These are phyloP conservation scores for Nephrocerus scutellatus DNA, from an alignment of 2,888 invertebrate species.

Conservation along the genomic window DNA sequence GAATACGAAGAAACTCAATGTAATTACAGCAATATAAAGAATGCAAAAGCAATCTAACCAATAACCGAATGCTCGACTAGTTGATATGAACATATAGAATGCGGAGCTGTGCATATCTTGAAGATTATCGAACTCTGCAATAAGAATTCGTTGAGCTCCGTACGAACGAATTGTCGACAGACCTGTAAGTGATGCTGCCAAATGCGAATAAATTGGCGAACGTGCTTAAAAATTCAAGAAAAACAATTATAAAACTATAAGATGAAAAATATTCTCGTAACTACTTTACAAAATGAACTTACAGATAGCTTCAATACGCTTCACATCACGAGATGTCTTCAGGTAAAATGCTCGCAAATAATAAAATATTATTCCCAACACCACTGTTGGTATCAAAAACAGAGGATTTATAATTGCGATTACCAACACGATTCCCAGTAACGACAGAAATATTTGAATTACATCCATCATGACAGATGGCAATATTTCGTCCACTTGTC, in stretches of 20 bases:
- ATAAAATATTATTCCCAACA: slow-evolving; percentile 68
- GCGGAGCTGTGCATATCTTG: slow-evolving; percentile 85
- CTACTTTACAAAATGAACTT: slow-evolving; percentile 48
- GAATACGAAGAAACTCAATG: slow-evolving; percentile 73
- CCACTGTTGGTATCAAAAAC: slow-evolving; percentile 62
- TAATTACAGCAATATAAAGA: slow-evolving; percentile 76
- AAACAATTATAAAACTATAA: not conserved
- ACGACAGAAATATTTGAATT: slow-evolving; percentile 68
- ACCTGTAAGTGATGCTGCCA: slow-evolving; percentile 83
- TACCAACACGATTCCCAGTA: slow-evolving; percentile 73
- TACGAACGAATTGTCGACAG: slow-evolving; percentile 87
- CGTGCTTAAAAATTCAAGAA: slow-evolving; percentile 53
- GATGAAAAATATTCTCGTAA: not conserved
- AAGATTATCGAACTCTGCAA: slow-evolving; percentile 71
- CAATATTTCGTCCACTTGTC: slow-evolving; percentile 49
- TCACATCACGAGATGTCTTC: slow-evolving; percentile 72
- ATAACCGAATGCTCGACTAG: slow-evolving; percentile 88
- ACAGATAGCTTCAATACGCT: slow-evolving; percentile 74
- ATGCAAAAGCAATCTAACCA: slow-evolving; percentile 86
- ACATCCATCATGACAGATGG: slow-evolving; percentile 48
- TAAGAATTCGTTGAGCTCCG: slow-evolving; percentile 69
- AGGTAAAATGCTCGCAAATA: slow-evolving; percentile 69
- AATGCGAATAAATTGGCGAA: slow-evolving; percentile 91
- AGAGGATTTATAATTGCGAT: slow-evolving; percentile 69
- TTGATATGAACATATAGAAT: slow-evolving; percentile 84